Evolutionary conservation across 2,888 invertebrate genomes (phyloP).

Genomic region (Pimpla rufipes): DNA sequence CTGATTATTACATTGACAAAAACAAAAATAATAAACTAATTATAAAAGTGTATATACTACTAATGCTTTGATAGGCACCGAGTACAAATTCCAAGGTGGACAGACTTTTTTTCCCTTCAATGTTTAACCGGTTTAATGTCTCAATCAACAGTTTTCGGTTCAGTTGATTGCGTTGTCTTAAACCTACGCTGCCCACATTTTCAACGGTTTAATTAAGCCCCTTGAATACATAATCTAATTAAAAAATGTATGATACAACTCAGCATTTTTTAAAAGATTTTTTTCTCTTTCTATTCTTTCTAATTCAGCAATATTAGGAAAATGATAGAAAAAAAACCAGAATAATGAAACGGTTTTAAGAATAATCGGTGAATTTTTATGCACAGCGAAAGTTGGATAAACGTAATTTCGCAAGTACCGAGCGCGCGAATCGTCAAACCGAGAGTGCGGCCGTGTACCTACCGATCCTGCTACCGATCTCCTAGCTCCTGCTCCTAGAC

Average conservation of each 20-base stretch:
- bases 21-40: not conserved
- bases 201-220: not conserved
- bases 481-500: slow-evolving; percentile 80
- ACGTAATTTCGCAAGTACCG: not conserved
- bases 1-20: not conserved
- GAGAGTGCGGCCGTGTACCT: slow-evolving; percentile 51
- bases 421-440: not conserved
- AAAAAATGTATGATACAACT: no score
- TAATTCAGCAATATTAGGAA: not conserved
- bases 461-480: slow-evolving; percentile 74
- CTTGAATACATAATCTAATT: no score
- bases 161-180: no score
- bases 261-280: not conserved
- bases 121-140: no score
- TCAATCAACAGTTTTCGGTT: no score
- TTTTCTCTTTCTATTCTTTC: not conserved
- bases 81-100: no score
- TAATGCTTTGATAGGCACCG: no score
- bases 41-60: not conserved
- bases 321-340: not conserved
- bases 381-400: not conserved
- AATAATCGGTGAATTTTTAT: not conserved
- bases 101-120: no score
- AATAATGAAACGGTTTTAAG: not conserved
- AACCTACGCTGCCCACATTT: not conserved